Evolutionary conservation across 2,888 invertebrate genomes (phyloP), one percentile per base, ranked within the genome.

Genomic region (Brenthis ino): DNA sequence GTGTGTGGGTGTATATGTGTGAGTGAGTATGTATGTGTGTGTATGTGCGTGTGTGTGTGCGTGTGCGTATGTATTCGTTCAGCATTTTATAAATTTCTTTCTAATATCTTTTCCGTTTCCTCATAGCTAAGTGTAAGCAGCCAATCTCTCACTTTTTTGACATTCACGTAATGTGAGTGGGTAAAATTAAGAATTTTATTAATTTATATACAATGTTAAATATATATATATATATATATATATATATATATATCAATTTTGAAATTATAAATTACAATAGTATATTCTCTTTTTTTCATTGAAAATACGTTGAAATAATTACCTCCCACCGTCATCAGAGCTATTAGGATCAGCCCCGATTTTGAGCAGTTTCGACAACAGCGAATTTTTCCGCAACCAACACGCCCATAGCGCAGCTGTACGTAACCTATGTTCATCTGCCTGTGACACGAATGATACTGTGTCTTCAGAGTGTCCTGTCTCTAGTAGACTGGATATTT

Each of bases 321-420:
- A 95, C 96, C 95, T 94, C 77, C 96, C 96, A 67, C 93, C 94
- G 37, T 91, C 89, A 81, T 98, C 98, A 48, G 89, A 84, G 12
- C 92, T 93, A 75, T 96, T 94, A 16, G 95, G 94, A 78, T 95
- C 93, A 3, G 95, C 95, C 0, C 94, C 95, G 57, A 91, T 82
- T 33, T 92, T 88, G 55, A 95, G 76, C 13, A 95, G 81, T 72
- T 83, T 85, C 64, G 89, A 86, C n/a, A 95, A 82, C 48, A 95
- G 78, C n/a, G 92, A 87, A 56, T 87, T 85, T 65, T 94, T 93
- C 6, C 94, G 95, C 48, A 94, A 82, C 95, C 95, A 96, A 66
- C 94, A 92, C 2, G 95, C 93, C 80, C 95, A 89, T 14, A 96
- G 82, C 1, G 94, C 86, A 57, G 94, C 94, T 3, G 95, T 94